Evolutionary conservation across 2,888 invertebrate genomes (phyloP).

Genomic region (Pheosia gnoma): DNA sequence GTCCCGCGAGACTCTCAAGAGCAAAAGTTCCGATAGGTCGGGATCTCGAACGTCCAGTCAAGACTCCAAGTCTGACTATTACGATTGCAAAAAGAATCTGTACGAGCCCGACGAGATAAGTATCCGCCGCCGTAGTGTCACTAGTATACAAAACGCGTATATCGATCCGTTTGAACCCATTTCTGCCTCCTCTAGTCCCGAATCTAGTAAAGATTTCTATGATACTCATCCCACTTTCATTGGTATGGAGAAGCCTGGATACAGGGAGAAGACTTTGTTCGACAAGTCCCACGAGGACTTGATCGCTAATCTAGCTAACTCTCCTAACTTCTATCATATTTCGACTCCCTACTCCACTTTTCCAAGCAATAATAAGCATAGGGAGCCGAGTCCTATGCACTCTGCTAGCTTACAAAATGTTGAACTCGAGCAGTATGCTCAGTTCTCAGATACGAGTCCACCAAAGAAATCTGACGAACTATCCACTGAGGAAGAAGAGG

Average conservation of each 20-base stretch:
- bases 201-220: constrained; percentile 86
- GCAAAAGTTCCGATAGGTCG: constrained; percentile 85
- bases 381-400: constrained; percentile 85
- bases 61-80: constrained; percentile 89
- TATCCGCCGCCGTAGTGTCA: constrained; percentile 62
- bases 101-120: constrained; percentile 71
- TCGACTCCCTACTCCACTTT: constrained; percentile 86
- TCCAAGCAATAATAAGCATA: constrained; percentile 84
- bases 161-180: constrained; percentile 74
- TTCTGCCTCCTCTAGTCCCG: constrained; percentile 87
- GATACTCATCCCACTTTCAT: constrained; percentile 81
- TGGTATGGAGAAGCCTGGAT: constrained; percentile 73
- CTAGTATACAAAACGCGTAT: constrained; percentile 70
- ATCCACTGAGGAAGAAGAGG: constrained; percentile 82
- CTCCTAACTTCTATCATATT: constrained; percentile 81
- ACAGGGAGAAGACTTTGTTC: constrained; percentile 79
- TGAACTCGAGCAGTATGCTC: constrained; percentile 85
- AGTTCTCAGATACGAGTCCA: constrained; percentile 66
- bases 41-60: constrained; percentile 87
- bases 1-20: constrained; percentile 86
- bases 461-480: constrained; percentile 73
- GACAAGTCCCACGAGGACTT: constrained; percentile 85
- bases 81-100: constrained; percentile 85
- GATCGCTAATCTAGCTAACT: constrained; percentile 77
- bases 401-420: constrained; percentile 89